phyloP scores from a whole-genome alignment of 2,113 vertebrate species.

The Elephas maximus region DNA sequence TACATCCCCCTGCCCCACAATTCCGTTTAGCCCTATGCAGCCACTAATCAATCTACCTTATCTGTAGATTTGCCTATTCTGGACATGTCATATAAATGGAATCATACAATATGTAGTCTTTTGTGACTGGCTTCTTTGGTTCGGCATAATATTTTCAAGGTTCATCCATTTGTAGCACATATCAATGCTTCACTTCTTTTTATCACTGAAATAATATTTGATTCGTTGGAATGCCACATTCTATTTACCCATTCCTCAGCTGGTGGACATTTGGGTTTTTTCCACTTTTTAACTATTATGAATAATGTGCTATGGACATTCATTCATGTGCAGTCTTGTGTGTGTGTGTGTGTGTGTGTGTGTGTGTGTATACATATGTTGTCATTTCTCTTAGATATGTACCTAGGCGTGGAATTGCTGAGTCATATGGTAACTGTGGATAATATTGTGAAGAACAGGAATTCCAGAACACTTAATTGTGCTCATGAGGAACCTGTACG shows the following conservation, averaged over 20 bases:
- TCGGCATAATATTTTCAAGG: not conserved
- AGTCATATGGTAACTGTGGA: too few relatives aligned
- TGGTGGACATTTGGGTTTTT: too few relatives aligned
- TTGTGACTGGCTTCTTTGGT: not conserved
- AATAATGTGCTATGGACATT: not conserved
- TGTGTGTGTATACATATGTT: not conserved
- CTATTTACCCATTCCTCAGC: too few relatives aligned
- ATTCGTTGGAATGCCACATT: not conserved
- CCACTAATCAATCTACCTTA: constrained; percentile 5
- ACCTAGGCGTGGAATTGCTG: too few relatives aligned
- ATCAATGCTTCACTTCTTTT: constrained; percentile 7
- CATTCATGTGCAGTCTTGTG: not conserved
- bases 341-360: too few relatives aligned
- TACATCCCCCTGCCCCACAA: not conserved
- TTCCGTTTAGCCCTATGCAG: not conserved
- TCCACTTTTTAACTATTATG: too few relatives aligned
- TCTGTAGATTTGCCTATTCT: not conserved
- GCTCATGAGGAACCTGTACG: too few relatives aligned
- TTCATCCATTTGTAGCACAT: not conserved
- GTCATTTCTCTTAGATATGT: not conserved
- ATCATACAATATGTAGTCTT: not conserved
- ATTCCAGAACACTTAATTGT: too few relatives aligned
- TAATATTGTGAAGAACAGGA: too few relatives aligned
- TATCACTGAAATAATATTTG: constrained; percentile 21
- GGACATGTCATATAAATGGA: not conserved